Percentiles rank a stretch among this genome's conserved stretches.
These are phyloP conservation scores for Poeciliopsis turneri DNA, from an alignment of 2,797 vertebrate species.

Conservation along the genomic window DNA sequence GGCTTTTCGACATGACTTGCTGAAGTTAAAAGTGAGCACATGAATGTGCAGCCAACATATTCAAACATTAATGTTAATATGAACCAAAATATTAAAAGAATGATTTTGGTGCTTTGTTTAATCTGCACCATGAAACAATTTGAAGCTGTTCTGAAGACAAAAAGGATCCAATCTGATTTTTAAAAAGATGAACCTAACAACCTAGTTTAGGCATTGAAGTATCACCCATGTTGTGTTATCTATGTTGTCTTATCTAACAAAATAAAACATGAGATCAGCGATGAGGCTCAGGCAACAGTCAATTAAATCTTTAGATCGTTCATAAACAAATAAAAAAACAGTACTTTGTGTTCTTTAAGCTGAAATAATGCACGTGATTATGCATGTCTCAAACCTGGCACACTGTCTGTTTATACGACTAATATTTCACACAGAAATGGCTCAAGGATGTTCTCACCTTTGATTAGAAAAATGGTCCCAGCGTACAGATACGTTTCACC, in stretches of 20 bases:
- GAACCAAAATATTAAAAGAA: neutral
- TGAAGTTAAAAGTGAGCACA: neutral
- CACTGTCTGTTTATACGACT: neutral
- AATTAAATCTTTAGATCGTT: neutral
- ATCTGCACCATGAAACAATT: neutral
- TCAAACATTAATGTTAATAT: neutral
- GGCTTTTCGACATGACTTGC: neutral
- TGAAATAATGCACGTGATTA: no score
- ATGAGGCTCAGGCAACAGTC: neutral
- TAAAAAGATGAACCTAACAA: neutral
- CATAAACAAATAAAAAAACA: neutral
- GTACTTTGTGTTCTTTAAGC: neutral
- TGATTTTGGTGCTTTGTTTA: neutral
- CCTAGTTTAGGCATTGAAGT: neutral
- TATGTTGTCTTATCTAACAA: neutral
- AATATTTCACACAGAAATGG: slow-evolving; percentile 10
- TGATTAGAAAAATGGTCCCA: neutral
- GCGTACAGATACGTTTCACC: neutral
- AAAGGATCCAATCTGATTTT: neutral
- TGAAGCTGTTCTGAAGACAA: neutral
- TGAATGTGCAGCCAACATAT: neutral
- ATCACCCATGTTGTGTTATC: neutral
- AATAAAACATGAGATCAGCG: neutral
- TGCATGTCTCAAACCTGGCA: neutral
- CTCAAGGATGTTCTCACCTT: slow-evolving; percentile 45